Evolutionary conservation across 2,113 vertebrate species (phyloP).

Genomic region (Pao palembangensis): DNA sequence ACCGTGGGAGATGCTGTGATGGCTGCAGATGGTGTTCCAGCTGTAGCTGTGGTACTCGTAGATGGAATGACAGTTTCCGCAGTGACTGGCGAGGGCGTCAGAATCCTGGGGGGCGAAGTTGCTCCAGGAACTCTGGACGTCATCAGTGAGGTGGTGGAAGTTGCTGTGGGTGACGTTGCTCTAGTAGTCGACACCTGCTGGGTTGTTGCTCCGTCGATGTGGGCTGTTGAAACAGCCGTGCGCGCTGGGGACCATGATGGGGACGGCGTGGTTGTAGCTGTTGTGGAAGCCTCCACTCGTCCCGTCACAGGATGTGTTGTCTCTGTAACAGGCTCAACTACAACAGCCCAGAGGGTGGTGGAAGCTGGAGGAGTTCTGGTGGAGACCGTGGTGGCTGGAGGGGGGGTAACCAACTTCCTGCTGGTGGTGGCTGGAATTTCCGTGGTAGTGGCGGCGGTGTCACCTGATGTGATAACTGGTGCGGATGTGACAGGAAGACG

Average conservation of each 20-base stretch:
- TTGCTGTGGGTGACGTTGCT: constrained; percentile 16
- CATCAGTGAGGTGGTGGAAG: constrained; percentile 16
- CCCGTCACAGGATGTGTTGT: constrained; percentile 40
- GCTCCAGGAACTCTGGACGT: constrained; percentile 51
- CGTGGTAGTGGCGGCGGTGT: constrained; percentile 22
- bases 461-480: neutral
- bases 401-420: constrained; percentile 21
- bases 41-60: constrained; percentile 1
- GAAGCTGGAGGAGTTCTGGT: constrained; percentile 23
- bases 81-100: constrained; percentile 39
- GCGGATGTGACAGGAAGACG: constrained; percentile 16
- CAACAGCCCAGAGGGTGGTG: constrained; percentile 40
- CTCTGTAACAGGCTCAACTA: constrained; percentile 31
- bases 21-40: neutral
- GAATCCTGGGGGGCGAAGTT: constrained; percentile 41
- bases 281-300: constrained; percentile 44
- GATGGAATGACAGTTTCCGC: constrained; percentile 25
- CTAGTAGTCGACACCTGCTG: constrained; percentile 39
- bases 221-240: constrained; percentile 40
- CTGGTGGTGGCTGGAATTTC: constrained; percentile 30
- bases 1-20: too few relatives aligned
- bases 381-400: constrained; percentile 29
- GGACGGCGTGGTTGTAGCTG: constrained; percentile 20
- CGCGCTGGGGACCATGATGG: constrained; percentile 14
- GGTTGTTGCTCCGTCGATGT: constrained; percentile 53